Evolutionary conservation across 1,140 invertebrate genomes (phyloP).

Genomic region (Cylas formicarius): DNA sequence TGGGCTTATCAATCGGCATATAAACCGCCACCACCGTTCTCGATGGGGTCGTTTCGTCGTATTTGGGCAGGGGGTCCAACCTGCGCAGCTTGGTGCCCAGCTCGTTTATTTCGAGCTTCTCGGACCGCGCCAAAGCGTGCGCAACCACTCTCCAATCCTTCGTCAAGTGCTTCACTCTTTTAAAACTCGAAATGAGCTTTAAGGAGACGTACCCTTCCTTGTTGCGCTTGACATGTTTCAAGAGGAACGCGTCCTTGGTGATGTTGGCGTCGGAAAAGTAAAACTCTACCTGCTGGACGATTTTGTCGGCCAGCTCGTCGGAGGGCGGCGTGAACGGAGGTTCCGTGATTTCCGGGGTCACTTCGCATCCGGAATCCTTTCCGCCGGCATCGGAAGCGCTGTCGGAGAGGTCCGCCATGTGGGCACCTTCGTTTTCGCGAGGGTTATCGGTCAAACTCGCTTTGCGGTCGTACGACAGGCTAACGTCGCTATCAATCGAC

Average conservation of each 20-base stretch:
- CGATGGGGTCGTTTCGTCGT: conserved; percentile 85
- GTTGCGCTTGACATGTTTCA: conserved; percentile 90
- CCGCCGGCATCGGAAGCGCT: conserved; percentile 53
- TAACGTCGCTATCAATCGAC: conserved; percentile 57
- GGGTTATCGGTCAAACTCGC: conserved; percentile 36
- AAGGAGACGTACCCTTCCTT: conserved; percentile 92
- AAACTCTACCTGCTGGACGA: conserved; percentile 80
- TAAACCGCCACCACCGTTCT: conserved; percentile 82
- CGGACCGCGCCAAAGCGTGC: conserved; percentile 68
- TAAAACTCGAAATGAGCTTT: conserved; percentile 89
- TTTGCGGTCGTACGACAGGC: conserved; percentile 47
- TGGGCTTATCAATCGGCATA: conserved; percentile 74
- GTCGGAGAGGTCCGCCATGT: conserved; percentile 57
- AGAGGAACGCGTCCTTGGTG: conserved; percentile 86
- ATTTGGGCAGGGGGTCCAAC: conserved; percentile 74
- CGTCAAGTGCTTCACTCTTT: conserved; percentile 85
- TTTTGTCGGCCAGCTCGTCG: conserved; percentile 67
- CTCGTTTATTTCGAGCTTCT: conserved; percentile 82
- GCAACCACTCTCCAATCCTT: conserved; percentile 91
- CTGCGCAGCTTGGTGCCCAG: conserved; percentile 85
- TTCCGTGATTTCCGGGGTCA: conserved; percentile 48
- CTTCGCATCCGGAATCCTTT: conserved; percentile 60
- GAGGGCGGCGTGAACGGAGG: conserved; percentile 54
- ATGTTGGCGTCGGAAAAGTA: conserved; percentile 94
- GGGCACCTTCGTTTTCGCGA: conserved; percentile 47